A percentile compares a stretch with the other conserved stretches of the same genome.
Evolutionary conservation across 2,797 vertebrate genomes (phyloP).

Genomic region (Dallia pectoralis): DNA sequence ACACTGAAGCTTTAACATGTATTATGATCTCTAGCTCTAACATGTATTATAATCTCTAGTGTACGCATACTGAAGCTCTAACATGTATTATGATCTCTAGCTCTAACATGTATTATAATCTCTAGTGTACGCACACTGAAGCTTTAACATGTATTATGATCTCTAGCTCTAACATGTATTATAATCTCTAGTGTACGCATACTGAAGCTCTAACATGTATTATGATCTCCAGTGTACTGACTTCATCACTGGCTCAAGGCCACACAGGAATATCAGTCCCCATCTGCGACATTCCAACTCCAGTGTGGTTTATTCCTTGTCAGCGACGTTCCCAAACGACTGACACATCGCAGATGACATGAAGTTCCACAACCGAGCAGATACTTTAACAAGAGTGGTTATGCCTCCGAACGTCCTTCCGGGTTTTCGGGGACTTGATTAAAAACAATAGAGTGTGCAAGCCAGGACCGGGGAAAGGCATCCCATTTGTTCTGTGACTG

Average conservation of each 20-base stretch:
- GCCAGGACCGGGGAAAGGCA: not conserved
- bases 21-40: too few relatives aligned
- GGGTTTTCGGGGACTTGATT: constrained; percentile 5
- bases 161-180: too few relatives aligned
- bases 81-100: too few relatives aligned
- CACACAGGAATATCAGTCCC: not conserved
- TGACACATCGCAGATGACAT: constrained; percentile 12
- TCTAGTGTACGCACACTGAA: not conserved
- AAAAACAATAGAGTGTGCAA: not conserved
- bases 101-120: not conserved
- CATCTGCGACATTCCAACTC: constrained; percentile 6
- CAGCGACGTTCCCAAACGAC: constrained; percentile 24
- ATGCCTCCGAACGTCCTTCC: not conserved
- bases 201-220: not conserved
- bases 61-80: too few relatives aligned
- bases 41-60: not conserved
- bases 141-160: too few relatives aligned
- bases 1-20: too few relatives aligned
- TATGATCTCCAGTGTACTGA: not conserved
- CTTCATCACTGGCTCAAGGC: not conserved
- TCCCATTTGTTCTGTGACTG: constrained; percentile 1
- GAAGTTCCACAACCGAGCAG: constrained; percentile 20
- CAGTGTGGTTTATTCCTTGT: constrained; percentile 8
- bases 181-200: not conserved
- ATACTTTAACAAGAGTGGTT: constrained; percentile 8